Base-by-base conservation (phyloP, 2,888 invertebrate genomes). In the Cheilosia urbana region DNA sequence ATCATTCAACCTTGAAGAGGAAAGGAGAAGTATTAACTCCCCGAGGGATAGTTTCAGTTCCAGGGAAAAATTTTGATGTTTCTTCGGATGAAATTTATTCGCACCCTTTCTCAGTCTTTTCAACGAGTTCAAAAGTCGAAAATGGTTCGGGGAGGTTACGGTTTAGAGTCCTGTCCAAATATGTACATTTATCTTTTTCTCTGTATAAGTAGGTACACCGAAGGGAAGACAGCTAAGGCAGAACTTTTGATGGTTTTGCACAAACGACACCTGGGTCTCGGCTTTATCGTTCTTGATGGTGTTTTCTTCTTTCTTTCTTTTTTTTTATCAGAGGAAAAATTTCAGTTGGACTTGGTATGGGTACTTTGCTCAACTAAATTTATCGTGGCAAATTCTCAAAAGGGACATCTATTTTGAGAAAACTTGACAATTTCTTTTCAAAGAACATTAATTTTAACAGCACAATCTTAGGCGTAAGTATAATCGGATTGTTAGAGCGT, bases 1-100 rank as follows among this genome's bases (percentile, higher is more conserved):
- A 57, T 77, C 68, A 47, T 21, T 62, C 60, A 68, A 45, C 42
- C 30, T 51, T 66, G 34, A 15, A 19, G 27, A 30, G 40, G 45
- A 45, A 45, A 37, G 47, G 45, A 17, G 24, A 68, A 51, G 19
- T 9, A 51, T 62, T 19, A 17, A 55, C 3, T 68, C 76, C 60
- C 76, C 24, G n/a, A 55, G 53, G 62, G 7, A 62, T 47, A 27
- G 62, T 53, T 57, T 21, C 19, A 7, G 6, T 53, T 57, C 30
- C 19, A 7, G 6, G 15, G 49, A 24, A n/a, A 30, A 68, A 68
- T 24, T 42, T 24, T 42, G n/a, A 68, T 30, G 60, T 58, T 51
- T 60, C 53, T 77, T 53, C 13, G 7, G 2, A 19, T 4, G 5
- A 51, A 68, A 77, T 40, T 55, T 65, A 37, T 65, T 51, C 42